Conservation (phyloP, 92 coral and sea anemone species). For the Phenganax subtilis region DNA sequence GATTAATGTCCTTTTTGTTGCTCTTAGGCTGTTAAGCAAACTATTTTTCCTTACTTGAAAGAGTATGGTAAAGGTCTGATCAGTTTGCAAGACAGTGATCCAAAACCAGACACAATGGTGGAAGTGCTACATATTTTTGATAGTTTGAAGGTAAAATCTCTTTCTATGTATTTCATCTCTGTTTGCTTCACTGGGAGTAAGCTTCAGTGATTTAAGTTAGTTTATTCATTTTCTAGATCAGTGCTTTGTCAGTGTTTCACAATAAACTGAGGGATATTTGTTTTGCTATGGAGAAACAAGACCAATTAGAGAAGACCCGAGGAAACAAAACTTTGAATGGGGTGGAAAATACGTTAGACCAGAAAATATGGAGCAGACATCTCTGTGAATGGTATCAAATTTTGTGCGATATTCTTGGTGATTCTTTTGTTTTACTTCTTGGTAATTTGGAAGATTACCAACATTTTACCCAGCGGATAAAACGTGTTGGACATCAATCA, state of each 20-base stretch:
- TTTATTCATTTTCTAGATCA: not conserved
- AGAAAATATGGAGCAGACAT: slow-evolving; percentile 2
- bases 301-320: not conserved
- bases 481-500: not conserved
- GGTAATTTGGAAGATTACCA: slow-evolving; percentile 32
- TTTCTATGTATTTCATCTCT: not conserved
- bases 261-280: slow-evolving; percentile 5
- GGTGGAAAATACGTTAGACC: not conserved
- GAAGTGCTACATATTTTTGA: slow-evolving; percentile 10
- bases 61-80: slow-evolving; percentile 38
- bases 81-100: not conserved
- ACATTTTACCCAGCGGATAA: not conserved
- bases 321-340: slow-evolving; percentile 4
- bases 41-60: slow-evolving; percentile 71
- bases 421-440: slow-evolving; percentile 10
- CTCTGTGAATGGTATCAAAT: slow-evolving; percentile 8
- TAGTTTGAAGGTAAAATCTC: slow-evolving; percentile 7
- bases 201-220: not conserved
- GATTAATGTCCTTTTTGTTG: not conserved
- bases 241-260: slow-evolving; percentile 15
- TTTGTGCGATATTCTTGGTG: slow-evolving; percentile 1
- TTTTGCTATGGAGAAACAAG: not conserved
- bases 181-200: not conserved
- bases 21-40: slow-evolving; percentile 79
- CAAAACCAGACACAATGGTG: not conserved